phyloP scores from a whole-genome alignment of 2,113 vertebrate species.

The Arothron firmamentum region DNA sequence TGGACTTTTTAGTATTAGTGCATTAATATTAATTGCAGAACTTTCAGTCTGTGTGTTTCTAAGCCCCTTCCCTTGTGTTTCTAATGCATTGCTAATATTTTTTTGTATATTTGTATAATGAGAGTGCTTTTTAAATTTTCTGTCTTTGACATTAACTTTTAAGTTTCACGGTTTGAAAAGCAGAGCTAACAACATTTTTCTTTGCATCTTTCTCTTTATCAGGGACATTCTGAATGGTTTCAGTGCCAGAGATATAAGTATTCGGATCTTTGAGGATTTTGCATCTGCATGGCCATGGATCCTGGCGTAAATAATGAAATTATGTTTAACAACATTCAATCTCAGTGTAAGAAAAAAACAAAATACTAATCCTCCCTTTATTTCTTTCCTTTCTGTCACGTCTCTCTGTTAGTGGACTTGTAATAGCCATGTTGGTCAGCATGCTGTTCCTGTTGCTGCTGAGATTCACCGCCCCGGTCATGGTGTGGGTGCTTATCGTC shows the following conservation, averaged over 20 bases:
- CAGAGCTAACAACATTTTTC: too few species aligned
- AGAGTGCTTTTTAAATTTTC: too few species aligned
- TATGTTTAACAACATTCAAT: not conserved
- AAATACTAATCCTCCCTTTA: not conserved
- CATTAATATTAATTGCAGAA: too few species aligned
- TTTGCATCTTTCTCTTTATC: slow-evolving; percentile 12
- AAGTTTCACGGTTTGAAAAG: too few species aligned
- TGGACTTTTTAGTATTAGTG: too few species aligned
- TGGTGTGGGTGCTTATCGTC: slow-evolving; percentile 82
- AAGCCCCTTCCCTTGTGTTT: too few species aligned
- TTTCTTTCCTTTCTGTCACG: not conserved
- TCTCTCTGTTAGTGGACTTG: slow-evolving; percentile 69
- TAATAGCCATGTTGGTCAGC: slow-evolving; percentile 81
- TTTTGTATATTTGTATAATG: too few species aligned
- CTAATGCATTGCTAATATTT: too few species aligned
- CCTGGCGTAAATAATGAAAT: slow-evolving; percentile 68
- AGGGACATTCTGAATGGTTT: slow-evolving; percentile 66
- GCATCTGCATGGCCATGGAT: slow-evolving; percentile 87
- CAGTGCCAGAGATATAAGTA: slow-evolving; percentile 73
- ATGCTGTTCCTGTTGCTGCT: slow-evolving; percentile 84
- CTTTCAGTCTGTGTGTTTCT: too few species aligned
- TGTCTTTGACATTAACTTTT: too few species aligned
- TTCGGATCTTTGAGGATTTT: slow-evolving; percentile 87
- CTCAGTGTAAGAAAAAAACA: not conserved
- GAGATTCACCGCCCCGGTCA: slow-evolving; percentile 77